Percentiles rank a stretch among this genome's conserved stretches.
Evolutionary conservation across 1,140 invertebrate genomes (phyloP).

Genomic region (Drosophila truncata): DNA sequence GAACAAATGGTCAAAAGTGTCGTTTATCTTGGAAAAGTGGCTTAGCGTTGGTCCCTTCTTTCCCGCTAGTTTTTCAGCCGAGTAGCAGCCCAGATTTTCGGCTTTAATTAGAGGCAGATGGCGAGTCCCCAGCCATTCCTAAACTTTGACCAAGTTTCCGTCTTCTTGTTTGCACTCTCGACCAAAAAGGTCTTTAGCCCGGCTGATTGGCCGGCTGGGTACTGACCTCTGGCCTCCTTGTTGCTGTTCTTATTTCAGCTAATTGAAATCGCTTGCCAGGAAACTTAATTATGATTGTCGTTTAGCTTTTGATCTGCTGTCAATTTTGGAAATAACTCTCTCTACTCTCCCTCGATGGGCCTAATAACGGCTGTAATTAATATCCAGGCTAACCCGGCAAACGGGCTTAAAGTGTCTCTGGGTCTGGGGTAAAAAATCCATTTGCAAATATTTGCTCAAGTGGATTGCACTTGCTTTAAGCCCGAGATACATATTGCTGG

Average conservation of each 20-base stretch:
- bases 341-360: neutral
- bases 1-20: conserved; percentile 73
- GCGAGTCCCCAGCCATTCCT: conserved; percentile 45
- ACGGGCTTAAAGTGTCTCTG: conserved; percentile 4
- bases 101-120: conserved; percentile 72
- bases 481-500: conserved; percentile 5
- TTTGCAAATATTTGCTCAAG: conserved; percentile 46
- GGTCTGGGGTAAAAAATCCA: conserved; percentile 17
- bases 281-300: conserved; percentile 67
- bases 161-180: conserved; percentile 36
- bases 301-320: conserved; percentile 52
- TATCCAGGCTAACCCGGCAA: neutral
- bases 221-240: conserved; percentile 20
- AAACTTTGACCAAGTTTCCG: conserved; percentile 73
- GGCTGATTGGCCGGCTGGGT: conserved; percentile 12
- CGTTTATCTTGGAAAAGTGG: conserved; percentile 66
- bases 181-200: conserved; percentile 31
- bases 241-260: conserved; percentile 53
- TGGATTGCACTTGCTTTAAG: conserved; percentile 39
- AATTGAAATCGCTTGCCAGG: conserved; percentile 73
- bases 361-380: conserved; percentile 11
- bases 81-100: conserved; percentile 33
- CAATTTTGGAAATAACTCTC: conserved; percentile 19
- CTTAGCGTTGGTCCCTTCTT: conserved; percentile 1
- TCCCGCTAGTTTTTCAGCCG: neutral